phyloP scores from a whole-genome alignment of 2,888 invertebrate species.

The Baccha elongata region DNA sequence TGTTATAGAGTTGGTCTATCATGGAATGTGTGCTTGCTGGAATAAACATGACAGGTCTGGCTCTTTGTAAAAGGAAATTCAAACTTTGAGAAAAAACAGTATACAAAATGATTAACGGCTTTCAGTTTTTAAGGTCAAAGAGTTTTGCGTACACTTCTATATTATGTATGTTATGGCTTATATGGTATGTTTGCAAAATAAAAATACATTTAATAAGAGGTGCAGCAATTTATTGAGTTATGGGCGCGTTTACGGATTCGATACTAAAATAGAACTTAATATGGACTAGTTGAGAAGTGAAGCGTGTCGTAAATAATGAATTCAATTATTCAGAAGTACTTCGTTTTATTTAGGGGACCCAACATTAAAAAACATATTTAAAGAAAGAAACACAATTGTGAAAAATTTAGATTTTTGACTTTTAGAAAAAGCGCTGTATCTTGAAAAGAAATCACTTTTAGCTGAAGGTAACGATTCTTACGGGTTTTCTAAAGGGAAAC shows the following conservation, averaged over 20 bases:
- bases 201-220: too few relatives aligned
- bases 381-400: too few relatives aligned
- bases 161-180: too few relatives aligned
- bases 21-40: background rate
- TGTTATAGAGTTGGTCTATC: slow-evolving; percentile 18
- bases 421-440: too few relatives aligned
- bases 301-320: slow-evolving; percentile 35
- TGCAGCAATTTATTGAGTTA: slow-evolving; percentile 34
- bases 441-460: too few relatives aligned
- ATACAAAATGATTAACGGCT: slow-evolving; percentile 47
- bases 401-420: too few relatives aligned
- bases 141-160: background rate
- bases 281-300: slow-evolving; percentile 19
- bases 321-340: background rate
- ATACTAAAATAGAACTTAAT: slow-evolving; percentile 1
- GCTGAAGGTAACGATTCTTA: too few relatives aligned
- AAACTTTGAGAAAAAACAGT: slow-evolving; percentile 30
- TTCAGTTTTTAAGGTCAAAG: slow-evolving; percentile 29
- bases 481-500: too few relatives aligned
- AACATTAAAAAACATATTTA: too few relatives aligned
- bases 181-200: too few relatives aligned
- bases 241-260: slow-evolving; percentile 29
- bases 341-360: too few relatives aligned
- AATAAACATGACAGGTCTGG: slow-evolving; percentile 37
- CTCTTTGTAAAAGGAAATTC: slow-evolving; percentile 29